Base-by-base conservation (phyloP, 2,797 vertebrate species). In the Chromis chromis region DNA sequence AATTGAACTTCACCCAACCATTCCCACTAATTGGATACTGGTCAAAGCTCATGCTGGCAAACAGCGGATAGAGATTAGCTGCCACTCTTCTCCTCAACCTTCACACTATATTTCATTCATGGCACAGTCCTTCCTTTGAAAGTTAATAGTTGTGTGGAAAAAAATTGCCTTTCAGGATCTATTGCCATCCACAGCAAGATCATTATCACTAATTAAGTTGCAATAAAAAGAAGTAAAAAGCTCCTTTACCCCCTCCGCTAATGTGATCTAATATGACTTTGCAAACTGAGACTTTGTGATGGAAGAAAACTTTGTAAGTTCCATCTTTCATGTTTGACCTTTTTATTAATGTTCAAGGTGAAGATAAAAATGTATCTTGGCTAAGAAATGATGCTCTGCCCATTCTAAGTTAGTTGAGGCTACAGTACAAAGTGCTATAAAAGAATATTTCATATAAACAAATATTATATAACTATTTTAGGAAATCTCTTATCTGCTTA, bases 261-360 rank as follows among this genome's bases (percentile, higher is more conserved):
- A 49, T 49, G 46, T 49, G 46, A 49, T 49, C 44, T 1, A 4
- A 46, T 46, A 46, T 52, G 22, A 52, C 17, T 65, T 53, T 65
- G 33, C 17, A 65, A 53, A 65, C 33, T 27, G 63, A 65, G 22
- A 21, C 22, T n/a, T 48, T 39, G 48, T 50, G 44, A 44, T 44
- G 17, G 17, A 44, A 49, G n/a, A 48, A 49, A 49, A 46, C 19
- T 17, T 46, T 46, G 6, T 8, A 49, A 49, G 46, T 49, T 49
- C n/a, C 46, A 22, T 49, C n/a, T 46, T 49, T 49, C n/a, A 21
- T 49, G 46, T 49, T 49, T 49, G 46, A 49, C 46, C 46, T 49
- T 49, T 10, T 49, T 21, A 21, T 49, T 11, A 21, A 49, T 49
- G 46, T 49, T 49, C 46, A 49, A 5, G 46, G n/a, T 49, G n/a